A percentile compares a stretch with the other conserved stretches of the same genome.
Evolutionary conservation across 2,113 vertebrate genomes (phyloP).

Genomic region (Edolisoma coerulescens): DNA sequence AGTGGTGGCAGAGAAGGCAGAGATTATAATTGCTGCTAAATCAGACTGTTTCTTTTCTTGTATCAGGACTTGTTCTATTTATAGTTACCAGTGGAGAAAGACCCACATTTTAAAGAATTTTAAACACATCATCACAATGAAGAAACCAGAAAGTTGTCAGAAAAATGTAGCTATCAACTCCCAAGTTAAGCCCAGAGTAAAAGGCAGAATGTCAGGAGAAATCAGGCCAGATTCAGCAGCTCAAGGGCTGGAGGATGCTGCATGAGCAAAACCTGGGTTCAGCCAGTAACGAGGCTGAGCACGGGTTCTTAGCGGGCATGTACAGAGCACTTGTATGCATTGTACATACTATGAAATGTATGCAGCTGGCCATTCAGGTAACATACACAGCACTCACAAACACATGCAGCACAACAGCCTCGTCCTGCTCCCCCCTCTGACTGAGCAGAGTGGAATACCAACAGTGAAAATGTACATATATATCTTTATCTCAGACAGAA

Average conservation of each 20-base stretch:
- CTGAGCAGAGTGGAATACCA: neutral
- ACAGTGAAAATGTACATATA: neutral
- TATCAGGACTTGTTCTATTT: neutral
- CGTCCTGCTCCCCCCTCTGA: neutral
- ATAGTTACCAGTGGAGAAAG: neutral
- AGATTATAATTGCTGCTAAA: slow-evolving; percentile 26
- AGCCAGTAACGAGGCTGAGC: neutral
- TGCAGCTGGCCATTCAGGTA: neutral
- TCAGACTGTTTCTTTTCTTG: neutral
- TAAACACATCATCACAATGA: neutral
- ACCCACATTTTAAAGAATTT: neutral
- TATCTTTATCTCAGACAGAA: neutral
- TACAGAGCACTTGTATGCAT: neutral
- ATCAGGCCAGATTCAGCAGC: neutral
- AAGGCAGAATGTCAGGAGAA: neutral
- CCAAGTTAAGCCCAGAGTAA: neutral
- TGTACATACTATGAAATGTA: rapidly evolving
- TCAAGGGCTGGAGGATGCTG: neutral
- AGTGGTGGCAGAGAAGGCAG: neutral
- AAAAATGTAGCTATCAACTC: neutral
- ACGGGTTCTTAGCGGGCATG: neutral
- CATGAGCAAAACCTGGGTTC: neutral
- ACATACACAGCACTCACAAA: neutral
- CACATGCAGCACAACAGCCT: neutral
- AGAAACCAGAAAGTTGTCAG: neutral